Evolutionary conservation across 2,113 vertebrate genomes (phyloP), one percentile per base, ranked within the genome.

Genomic region (Electrona antarctica): DNA sequence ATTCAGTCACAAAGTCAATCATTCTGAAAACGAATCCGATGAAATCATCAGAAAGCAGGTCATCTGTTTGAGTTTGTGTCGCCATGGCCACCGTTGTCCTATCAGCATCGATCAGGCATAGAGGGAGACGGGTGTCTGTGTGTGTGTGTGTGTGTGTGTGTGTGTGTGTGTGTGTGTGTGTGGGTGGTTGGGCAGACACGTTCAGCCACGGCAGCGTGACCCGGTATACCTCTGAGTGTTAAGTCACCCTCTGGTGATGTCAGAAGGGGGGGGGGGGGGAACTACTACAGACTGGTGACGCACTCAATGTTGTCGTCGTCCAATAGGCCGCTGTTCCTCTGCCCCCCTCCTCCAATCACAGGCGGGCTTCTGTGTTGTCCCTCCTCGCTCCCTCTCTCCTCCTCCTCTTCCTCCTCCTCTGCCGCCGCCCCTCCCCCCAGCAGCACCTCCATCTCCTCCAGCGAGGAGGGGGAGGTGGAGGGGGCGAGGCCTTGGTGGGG

Each of bases 271-370:
- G 2, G 64, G 71, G 71, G 41, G 48, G 64, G 55, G 55, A 29
- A 89, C 91, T 84, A 93, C 95, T 99, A 97, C 96, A 97, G 96
- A 92, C 95, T 96, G 80, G 96, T 96, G 91, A 96, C 92, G 74
- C 94, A 96, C 90, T 96, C 95, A 93, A 95, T 94, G 93, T 96
- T 94, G 89, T 98, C 97, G 69, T 96, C 97, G 71, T 96, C 94
- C 80, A 95, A 90, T 86, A 92, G 93, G 81, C 87, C 90, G 89
- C 93, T 94, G 92, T 95, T 95, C 88, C 87, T 93, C 84, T 83
- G 90, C 74, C 68, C 82, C 8, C 64, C 85, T 77, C 73, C 83
- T 61, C 52, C 82, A 0, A 81, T 68, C 60, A 81, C 75, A 55
- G 50, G 61, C 0, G 85, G 80, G 69, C 79, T 52, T 85, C 80